Evolutionary conservation across 2,113 vertebrate species (phyloP), one percentile per base, ranked within the genome.

Genomic region (Tichodroma muraria): DNA sequence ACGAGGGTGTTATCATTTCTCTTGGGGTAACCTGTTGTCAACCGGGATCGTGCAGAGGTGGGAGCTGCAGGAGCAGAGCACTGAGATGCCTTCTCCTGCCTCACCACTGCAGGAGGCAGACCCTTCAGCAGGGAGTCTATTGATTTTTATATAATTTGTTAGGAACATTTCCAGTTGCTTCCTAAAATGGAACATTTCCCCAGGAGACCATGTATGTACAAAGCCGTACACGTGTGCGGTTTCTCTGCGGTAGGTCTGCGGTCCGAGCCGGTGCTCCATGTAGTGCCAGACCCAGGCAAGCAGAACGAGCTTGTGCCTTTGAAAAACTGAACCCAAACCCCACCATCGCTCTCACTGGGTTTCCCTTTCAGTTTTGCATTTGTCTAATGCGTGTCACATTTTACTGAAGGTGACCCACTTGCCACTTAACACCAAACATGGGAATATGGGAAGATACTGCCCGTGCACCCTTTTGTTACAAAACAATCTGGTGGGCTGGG

Each of bases 41-140:
- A 5, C 45, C 57, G 45, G 53, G 69, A 44, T 25, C 0, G 1
- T 0, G 7, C 64, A 0, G 1, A 73, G 44, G 68, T 0, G 0
- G 64, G 28, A 85, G 68, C 70, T 1, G 4, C 52, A 73, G 70
- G 38, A 69, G 79, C 71, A 72, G 59, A 75, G 77, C 3, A 3
- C n/a, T 0, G 4, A 77, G 85, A 60, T 31, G 49, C 57, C 77
- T 84, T 30, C 66, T 88, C 77, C 64, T 17, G 37, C 88, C 80
- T 72, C 68, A 50, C 17, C 22, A 8, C 33, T 19, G 6, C 0
- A 2, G 72, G 47, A 78, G 65, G 80, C 73, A 73, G 69, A 37
- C 24, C 72, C 70, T 63, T 81, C 45, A 42, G 71, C 80, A 79
- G 77, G 11, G 9, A 45, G 24, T 6, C 77, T 44, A 45, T 42